These are phyloP conservation scores for Homalodisca vitripennis DNA, from an alignment of 1,140 invertebrate species.

Conservation along the genomic window DNA sequence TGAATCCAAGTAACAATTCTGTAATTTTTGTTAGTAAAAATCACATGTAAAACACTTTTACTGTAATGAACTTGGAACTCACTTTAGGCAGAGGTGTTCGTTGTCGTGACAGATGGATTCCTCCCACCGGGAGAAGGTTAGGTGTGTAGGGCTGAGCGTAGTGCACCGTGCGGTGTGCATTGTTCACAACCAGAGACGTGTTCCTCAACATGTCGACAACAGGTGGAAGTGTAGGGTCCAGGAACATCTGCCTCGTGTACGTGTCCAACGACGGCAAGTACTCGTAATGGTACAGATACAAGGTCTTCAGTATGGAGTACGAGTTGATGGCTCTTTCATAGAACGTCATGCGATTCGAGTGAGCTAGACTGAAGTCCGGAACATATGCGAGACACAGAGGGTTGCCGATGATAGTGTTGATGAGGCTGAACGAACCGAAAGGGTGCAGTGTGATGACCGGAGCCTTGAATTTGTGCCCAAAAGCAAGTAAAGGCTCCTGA, in stretches of 20 bases:
- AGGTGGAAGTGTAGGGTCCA: constrained; percentile 2
- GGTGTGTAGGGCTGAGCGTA: constrained; percentile 1
- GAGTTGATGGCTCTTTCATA: constrained; percentile 8
- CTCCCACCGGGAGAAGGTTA: constrained; percentile 16
- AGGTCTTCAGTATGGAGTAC: neutral
- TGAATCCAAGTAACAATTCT: no score
- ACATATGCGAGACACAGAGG: constrained; percentile 51
- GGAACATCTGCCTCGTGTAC: constrained; percentile 13
- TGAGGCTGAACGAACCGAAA: neutral
- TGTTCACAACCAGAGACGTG: neutral
- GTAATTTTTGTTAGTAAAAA: no score
- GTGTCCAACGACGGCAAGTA: neutral
- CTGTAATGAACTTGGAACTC: no score
- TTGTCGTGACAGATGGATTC: constrained; percentile 5
- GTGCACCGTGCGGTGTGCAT: neutral
- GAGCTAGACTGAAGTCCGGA: constrained; percentile 53
- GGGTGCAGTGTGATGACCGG: constrained; percentile 6
- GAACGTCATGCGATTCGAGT: constrained; percentile 47
- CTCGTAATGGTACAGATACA: neutral
- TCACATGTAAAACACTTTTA: no score
- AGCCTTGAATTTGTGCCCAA: constrained; percentile 16
- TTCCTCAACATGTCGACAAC: neutral
- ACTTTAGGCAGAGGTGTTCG: neutral
- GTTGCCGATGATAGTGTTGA: no score
- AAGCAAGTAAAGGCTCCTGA: constrained; percentile 1